Percentiles rank a stretch among this genome's conserved stretches.
Conservation (phyloP, 2,113 vertebrate species). For the Scortum barcoo region DNA sequence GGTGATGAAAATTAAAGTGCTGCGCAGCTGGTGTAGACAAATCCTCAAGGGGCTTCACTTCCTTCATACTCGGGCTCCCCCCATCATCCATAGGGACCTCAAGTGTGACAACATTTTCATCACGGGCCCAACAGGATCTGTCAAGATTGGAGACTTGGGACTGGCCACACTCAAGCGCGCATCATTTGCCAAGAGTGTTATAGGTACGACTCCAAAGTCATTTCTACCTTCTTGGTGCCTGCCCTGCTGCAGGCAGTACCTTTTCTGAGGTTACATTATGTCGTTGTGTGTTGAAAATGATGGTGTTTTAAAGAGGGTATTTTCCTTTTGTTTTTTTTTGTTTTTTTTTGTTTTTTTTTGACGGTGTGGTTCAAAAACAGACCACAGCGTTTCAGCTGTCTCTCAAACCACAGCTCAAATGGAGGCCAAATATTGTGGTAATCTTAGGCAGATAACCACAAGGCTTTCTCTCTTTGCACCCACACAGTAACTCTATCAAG, state of each 20-base stretch:
- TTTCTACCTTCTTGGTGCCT: slow-evolving; percentile 47
- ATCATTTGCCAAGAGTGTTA: slow-evolving; percentile 99
- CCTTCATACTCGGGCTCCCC: slow-evolving; percentile 95
- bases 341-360: slow-evolving; percentile 65
- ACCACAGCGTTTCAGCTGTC: slow-evolving; percentile 86
- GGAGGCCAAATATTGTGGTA: slow-evolving; percentile 75
- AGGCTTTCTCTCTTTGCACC: slow-evolving; percentile 64
- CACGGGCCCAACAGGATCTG: slow-evolving; percentile 97
- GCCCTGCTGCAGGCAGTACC: slow-evolving; percentile 29
- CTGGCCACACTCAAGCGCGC: slow-evolving; percentile 96
- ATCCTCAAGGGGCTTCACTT: slow-evolving; percentile 98
- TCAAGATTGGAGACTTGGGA: slow-evolving; percentile 98
- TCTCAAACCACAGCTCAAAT: slow-evolving; percentile 86
- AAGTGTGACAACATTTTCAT: slow-evolving; percentile 99
- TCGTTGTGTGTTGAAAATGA: slow-evolving; percentile 39
- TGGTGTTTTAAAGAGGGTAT: slow-evolving; percentile 59
- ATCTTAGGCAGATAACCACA: slow-evolving; percentile 78
- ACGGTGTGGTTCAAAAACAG: slow-evolving; percentile 84
- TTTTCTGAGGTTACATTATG: slow-evolving; percentile 35
- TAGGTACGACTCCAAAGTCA: slow-evolving; percentile 89
- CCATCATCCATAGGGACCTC: slow-evolving; percentile 97
- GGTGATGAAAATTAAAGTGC: slow-evolving; percentile 99
- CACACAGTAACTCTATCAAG: slow-evolving; percentile 55
- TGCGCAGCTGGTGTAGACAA: slow-evolving; percentile 98
- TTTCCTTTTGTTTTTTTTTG: slow-evolving; percentile 60